Conservation (phyloP, 2,797 vertebrate genomes). For the Erethizon dorsatum region DNA sequence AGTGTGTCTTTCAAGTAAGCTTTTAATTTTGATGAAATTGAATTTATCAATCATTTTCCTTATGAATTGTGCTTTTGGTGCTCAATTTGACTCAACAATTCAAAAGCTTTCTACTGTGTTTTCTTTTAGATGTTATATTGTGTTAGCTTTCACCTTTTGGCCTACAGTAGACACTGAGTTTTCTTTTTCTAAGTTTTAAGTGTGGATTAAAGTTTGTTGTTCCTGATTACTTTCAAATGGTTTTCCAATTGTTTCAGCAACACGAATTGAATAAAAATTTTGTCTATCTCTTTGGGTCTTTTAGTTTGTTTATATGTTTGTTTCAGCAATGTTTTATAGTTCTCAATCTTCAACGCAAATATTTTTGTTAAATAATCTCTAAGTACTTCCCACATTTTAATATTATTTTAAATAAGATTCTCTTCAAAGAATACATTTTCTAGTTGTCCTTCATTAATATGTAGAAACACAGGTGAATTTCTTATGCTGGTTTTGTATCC, state of each 20-base stretch:
- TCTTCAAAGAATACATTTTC: not conserved
- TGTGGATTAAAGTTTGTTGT: not conserved
- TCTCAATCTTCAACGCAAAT: not conserved
- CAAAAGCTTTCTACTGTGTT: not conserved
- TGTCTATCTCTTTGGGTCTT: not conserved
- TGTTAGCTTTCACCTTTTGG: not conserved
- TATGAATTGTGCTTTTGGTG: not conserved
- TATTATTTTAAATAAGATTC: not conserved
- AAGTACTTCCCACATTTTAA: not conserved
- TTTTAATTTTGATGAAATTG: not conserved
- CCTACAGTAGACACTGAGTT: not conserved
- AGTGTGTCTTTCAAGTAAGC: not conserved
- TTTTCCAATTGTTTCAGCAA: not conserved
- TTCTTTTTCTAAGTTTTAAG: not conserved
- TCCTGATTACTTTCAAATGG: not conserved
- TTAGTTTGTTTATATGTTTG: not conserved
- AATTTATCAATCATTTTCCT: not conserved
- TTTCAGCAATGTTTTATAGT: not conserved
- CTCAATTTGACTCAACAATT: not conserved
- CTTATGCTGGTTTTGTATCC: not conserved
- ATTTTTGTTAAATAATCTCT: not conserved
- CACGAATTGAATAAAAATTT: not conserved
- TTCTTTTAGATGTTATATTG: conserved; percentile 12
- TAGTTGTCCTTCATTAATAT: not conserved
- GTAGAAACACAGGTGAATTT: not conserved